A percentile compares a stretch with the other conserved stretches of the same genome.
These are phyloP conservation scores for Cheilosia pagana DNA, from an alignment of 2,888 invertebrate genomes.

Conservation along the genomic window DNA sequence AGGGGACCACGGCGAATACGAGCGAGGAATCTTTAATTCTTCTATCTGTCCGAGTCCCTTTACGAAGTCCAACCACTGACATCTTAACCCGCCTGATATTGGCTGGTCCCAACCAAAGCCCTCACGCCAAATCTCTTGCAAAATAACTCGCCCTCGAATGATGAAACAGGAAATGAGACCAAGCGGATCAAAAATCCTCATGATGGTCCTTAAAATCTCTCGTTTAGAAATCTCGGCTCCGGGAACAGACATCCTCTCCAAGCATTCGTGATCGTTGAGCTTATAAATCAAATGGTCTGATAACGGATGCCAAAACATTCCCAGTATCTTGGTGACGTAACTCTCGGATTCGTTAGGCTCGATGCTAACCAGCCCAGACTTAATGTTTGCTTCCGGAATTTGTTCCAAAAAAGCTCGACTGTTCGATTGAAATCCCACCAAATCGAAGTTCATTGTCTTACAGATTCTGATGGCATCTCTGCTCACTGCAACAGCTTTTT, in stretches of 20 bases:
- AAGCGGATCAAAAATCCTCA: constrained; percentile 41
- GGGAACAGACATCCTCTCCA: neutral
- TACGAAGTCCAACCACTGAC: constrained; percentile 10
- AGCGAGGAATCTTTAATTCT: constrained; percentile 5
- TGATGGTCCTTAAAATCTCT: constrained; percentile 28
- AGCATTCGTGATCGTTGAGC: constrained; percentile 2
- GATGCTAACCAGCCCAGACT: no score
- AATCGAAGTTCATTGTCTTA: neutral
- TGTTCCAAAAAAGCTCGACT: neutral
- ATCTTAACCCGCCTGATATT: neutral
- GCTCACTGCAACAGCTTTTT: constrained; percentile 9
- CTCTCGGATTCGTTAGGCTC: neutral
- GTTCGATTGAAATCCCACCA: neutral
- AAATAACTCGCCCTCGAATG: constrained; percentile 14
- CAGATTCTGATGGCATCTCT: constrained; percentile 20
- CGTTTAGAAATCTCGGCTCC: constrained; percentile 7
- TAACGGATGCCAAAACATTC: constrained; percentile 15
- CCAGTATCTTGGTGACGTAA: constrained; percentile 4
- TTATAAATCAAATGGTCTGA: constrained; percentile 6
- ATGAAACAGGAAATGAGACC: constrained; percentile 11
- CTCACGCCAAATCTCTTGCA: constrained; percentile 40
- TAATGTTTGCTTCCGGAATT: neutral
- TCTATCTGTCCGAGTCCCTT: constrained; percentile 3
- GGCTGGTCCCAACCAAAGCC: constrained; percentile 31
- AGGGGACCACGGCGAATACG: neutral